A percentile compares a stretch with the other conserved stretches of the same genome.
Evolutionary conservation across 2,797 vertebrate species (phyloP).

Genomic region (Rachycentron canadum): DNA sequence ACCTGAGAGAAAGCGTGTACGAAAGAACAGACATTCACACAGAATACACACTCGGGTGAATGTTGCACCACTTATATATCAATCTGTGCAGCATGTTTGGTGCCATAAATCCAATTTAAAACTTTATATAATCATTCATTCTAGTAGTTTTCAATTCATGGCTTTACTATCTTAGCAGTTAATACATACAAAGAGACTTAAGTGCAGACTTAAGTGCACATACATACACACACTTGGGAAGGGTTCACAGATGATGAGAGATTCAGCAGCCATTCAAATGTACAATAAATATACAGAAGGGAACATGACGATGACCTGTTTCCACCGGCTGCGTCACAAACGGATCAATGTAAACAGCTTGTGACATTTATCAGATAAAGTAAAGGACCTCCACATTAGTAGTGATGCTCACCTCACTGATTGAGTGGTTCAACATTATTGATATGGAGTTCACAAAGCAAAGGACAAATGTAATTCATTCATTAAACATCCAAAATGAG

Average conservation of each 20-base stretch:
- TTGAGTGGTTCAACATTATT: constrained; percentile 74
- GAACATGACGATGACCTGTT: constrained; percentile 57
- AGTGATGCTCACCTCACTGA: constrained; percentile 65
- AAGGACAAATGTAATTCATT: constrained; percentile 49
- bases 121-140: constrained; percentile 10
- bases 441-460: constrained; percentile 61
- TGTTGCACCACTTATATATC: constrained; percentile 22
- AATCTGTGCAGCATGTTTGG: neutral
- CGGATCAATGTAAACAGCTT: constrained; percentile 82
- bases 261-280: constrained; percentile 26
- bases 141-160: constrained; percentile 5
- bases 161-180: constrained; percentile 1
- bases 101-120: constrained; percentile 1
- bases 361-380: constrained; percentile 82
- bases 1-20: neutral
- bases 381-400: constrained; percentile 80
- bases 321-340: constrained; percentile 66
- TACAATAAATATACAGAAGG: constrained; percentile 30
- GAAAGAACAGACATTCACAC: neutral
- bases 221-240: neutral
- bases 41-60: constrained; percentile 18
- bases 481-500: constrained; percentile 40
- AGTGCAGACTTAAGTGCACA: too few relatives aligned
- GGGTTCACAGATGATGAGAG: constrained; percentile 5
- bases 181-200: neutral